Evolutionary conservation across 2,888 invertebrate species (phyloP), one percentile per base, ranked within the genome.

Genomic region (Elgonia sp.): DNA sequence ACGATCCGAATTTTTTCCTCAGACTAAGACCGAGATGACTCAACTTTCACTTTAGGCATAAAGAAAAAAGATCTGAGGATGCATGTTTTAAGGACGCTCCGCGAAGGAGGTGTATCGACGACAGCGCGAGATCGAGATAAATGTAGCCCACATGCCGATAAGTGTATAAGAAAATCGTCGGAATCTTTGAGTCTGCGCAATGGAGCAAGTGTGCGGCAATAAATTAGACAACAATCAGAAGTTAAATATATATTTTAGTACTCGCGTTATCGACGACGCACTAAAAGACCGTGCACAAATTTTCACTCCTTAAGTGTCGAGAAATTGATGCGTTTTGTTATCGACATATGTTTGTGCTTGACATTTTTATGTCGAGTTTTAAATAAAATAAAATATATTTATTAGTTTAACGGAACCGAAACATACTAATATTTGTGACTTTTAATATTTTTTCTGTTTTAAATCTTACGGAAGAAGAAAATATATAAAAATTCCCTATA

Each of bases 91-190:
- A 70, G 67, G 83, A 72, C 69, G 81, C 55, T 69, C 50, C 70
- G 37, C 75, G 65, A 63, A 83, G 69, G 76, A 86, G 81, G 81
- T 81, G 65, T 76, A 82, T 77, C 73, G 87, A 84, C 77, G 84
- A 83, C 83, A 83, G 84, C 72, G 53, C 76, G 37, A 84, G 73
- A 83, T 73, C 87, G 80, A 87, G 80, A 87, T 87, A 84, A 87
- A 84, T 87, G 80, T 84, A 73, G 76, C 73, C 84, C 87, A 87
- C 84, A 83, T 87, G 83, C 76, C 75, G 83, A 86, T 86, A 86
- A 85, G 67, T 75, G 81, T 79, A 75, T 42, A 85, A 85, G 81
- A 81, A 86, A 81, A 81, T 75, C 60, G 75, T 79, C 79, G 86
- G 81, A 63, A 70, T 80, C 72, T 86, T 86, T 86, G 81, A 81